Evolutionary conservation across 2,113 vertebrate species (phyloP), one percentile per base, ranked within the genome.

Genomic region (Pica pica): DNA sequence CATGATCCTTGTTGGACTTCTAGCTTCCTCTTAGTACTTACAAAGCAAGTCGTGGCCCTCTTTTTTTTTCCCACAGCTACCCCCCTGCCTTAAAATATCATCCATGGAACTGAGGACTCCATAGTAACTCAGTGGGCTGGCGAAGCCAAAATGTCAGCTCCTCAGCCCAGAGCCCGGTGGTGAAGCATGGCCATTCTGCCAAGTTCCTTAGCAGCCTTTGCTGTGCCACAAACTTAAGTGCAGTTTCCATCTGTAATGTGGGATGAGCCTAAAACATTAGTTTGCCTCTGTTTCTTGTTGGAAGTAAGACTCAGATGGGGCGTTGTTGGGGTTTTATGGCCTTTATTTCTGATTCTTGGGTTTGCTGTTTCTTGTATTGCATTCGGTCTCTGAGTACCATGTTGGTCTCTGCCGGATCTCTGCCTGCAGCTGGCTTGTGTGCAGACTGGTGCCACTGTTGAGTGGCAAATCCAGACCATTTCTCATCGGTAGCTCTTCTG

Each of bases 11-110:
- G 71, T 33, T 52, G 93, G 94, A 95, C 92, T 93, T 88, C 41
- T 33, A 52, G 64, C 61, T 90, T 93, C 91, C 63, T 95, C 87
- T 71, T 82, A 90, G 83, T 78, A 81, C 92, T 71, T 83, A 52
- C 64, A 35, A 90, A 93, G 83, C 61, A 70, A 95, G 83, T 84
- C 11, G 7, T 95, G 94, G 92, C 75, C 93, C 80, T 96, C 95
- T 95, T 88, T 94, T 82, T 82, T 91, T 86, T 90, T 53, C 90
- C 88, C 92, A 94, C 90, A 94, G 93, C 94, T 94, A 83, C 93
- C 79, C 64, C 93, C 94, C 88, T 74, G 94, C 96, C 94, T 96
- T 95, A 96, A 97, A 93, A 91, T 12, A 27, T 24, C 94, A 88
- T 88, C 76, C 88, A 69, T 75, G 78, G 92, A 86, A 76, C 92